Base-by-base conservation (phyloP, 2,113 vertebrate genomes). In the Tyrannus savana region DNA sequence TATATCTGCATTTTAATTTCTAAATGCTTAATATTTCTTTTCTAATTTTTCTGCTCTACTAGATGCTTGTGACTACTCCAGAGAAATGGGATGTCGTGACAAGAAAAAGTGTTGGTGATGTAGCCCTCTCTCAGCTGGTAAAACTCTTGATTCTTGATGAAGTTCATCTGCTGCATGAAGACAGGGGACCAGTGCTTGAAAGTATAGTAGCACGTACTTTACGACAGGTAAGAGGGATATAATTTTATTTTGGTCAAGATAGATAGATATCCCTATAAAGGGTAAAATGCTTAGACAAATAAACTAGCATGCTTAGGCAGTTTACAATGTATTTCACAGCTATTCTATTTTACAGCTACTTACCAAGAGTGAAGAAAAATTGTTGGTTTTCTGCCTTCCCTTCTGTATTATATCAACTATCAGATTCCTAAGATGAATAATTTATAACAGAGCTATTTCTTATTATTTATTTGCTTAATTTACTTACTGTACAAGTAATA, bases 41-140 rank as follows among this genome's bases (percentile, higher is more conserved):
- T 56, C 87, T 47, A 67, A 31, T 69, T 73, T 85, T 31, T 42
- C 55, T 90, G 7, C 7, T 90, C 18, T 94, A 16, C 63, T 75
- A 99, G 99, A 99, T 99, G 99, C 97, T 99, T 96, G 99, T 99
- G 93, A 99, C 99, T 31, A 99, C 99, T 53, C 99, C 99, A 33
- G 99, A 99, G 97, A 99, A 99, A 93, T 99, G 99, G 99, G 99
- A 99, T 47, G 99, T 99, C 28, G 99, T 99, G 58, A 99, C 99
- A 74, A 99, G 99, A 93, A 99, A 99, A 97, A 99, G 99, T 79
- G 99, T 99, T 58, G 99, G 99, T 14, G 99, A 99, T 44, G 99
- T 99, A 72, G 99, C 98, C 37, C 98, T 99, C 46, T 99, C 99
- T 46, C 99, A 99, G 89, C 98, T 99, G 17, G 99, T 99, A 23